Evolutionary conservation across 2,888 invertebrate species (phyloP).

Genomic region (Lithophane ornitopus): DNA sequence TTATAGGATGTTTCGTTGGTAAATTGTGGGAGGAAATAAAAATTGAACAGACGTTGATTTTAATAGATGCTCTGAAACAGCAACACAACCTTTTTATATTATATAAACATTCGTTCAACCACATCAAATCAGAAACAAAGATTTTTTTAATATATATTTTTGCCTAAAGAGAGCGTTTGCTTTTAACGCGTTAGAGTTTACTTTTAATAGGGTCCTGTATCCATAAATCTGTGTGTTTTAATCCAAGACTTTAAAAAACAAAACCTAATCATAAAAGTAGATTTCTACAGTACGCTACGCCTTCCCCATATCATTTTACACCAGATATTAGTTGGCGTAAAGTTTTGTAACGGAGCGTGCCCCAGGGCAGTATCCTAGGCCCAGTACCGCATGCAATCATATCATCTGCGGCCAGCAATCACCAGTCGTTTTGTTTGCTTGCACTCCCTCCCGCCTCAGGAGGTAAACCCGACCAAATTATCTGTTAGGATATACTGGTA

Average conservation of each 20-base stretch:
- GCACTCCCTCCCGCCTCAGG: constrained; percentile 76
- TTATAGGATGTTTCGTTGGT: neutral
- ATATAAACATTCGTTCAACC: too few relatives aligned
- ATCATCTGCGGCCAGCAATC: constrained; percentile 81
- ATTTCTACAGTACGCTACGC: constrained; percentile 29
- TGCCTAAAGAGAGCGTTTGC: too few relatives aligned
- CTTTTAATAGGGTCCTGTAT: too few relatives aligned
- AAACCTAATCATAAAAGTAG: constrained; percentile 15
- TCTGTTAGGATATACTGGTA: constrained; percentile 75
- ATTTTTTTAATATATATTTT: too few relatives aligned
- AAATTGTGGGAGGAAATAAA: neutral
- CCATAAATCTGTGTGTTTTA: neutral
- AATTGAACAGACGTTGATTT: neutral
- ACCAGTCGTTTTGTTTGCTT: constrained; percentile 84
- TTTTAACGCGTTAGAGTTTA: too few relatives aligned
- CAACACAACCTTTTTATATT: too few relatives aligned
- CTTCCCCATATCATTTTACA: constrained; percentile 57
- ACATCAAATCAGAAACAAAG: too few relatives aligned
- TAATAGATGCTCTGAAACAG: neutral
- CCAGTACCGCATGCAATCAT: constrained; percentile 76
- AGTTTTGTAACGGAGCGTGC: constrained; percentile 73
- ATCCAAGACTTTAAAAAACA: neutral
- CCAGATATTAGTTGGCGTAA: constrained; percentile 71
- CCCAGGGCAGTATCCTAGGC: constrained; percentile 78
- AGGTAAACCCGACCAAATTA: constrained; percentile 77